Base-by-base conservation (phyloP, 2,888 invertebrate genomes). In the Leptarthrus brevirostris region DNA sequence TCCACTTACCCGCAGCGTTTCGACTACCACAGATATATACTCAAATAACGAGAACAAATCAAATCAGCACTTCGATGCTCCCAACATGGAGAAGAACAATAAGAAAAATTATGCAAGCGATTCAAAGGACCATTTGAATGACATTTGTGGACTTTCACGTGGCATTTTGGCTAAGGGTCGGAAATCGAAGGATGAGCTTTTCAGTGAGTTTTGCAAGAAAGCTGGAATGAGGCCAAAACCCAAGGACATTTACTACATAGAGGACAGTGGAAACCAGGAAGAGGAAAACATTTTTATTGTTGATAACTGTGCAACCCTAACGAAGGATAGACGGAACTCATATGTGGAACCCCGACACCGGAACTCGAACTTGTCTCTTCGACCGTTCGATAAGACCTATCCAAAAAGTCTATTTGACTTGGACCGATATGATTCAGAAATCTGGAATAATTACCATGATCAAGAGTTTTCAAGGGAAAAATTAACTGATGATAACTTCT, bases 101-200 rank as follows among this genome's bases (percentile, higher is more conserved):
- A 74, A 61, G 40, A 76, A 75, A 36, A 77, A 75, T 70, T 76
- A 77, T 74, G 76, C 70, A n/a, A 74, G 73, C 44, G 36, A 52
- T 36, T 66, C 76, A 0, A 69, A 64, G 22, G 76, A 78, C 24
- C 74, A 73, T 69, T 40, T 78, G 40, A 72, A 79, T 69, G 78
- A 79, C 71, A 79, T 79, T 74, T 83, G 84, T 58, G 84, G 84
- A 18, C 76, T 84, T 10, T 83, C 82, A 74, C 80, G 83, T 6
- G 81, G 81, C 10, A 79, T 83, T 72, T 56, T 77, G 22, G 73
- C 72, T 16, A 76, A 74, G 56, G 40, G 74, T 12, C 81, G 83
- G 18, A 83, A 84, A 77, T 83, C 83, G 66, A 84, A 83, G 79
- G 84, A 85, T 75, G 84, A 84, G 74, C 79, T 84, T n/a, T 85